A percentile compares a stretch with the other conserved stretches of the same genome.
phyloP scores from a whole-genome alignment of 2,888 invertebrate species.

The Ariolimax columbianus region DNA sequence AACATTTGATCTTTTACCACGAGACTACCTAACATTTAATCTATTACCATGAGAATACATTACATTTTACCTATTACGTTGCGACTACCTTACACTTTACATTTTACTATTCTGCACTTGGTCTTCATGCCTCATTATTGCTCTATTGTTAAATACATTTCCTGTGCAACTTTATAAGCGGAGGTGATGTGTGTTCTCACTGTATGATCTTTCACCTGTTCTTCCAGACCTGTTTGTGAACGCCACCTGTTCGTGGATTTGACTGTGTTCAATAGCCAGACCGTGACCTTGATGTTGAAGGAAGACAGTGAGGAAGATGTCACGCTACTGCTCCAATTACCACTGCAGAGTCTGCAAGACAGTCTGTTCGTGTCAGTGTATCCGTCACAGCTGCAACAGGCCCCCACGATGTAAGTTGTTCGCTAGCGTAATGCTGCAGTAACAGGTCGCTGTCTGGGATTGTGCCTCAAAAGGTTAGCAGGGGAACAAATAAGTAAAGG shows the following conservation, averaged over 20 bases:
- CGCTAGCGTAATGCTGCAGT: background rate
- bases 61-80: too few relatives aligned
- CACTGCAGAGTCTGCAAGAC: background rate
- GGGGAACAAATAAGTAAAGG: too few relatives aligned
- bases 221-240: conserved; percentile 29
- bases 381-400: background rate
- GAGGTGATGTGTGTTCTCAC: too few relatives aligned
- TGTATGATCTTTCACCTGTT: too few relatives aligned
- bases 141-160: too few relatives aligned
- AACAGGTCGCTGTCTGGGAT: background rate
- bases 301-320: conserved; percentile 41
- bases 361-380: background rate
- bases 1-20: too few relatives aligned
- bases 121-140: too few relatives aligned
- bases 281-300: conserved; percentile 42
- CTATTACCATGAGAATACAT: too few relatives aligned
- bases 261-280: conserved; percentile 47
- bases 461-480: background rate
- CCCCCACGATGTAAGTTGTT: conserved; percentile 15
- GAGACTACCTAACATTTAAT: too few relatives aligned
- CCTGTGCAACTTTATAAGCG: too few relatives aligned
- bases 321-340: conserved; percentile 36
- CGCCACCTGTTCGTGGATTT: conserved; percentile 42
- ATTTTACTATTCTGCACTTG: too few relatives aligned
- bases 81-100: too few relatives aligned